Evolutionary conservation across 1,140 invertebrate genomes (phyloP).

Genomic region (Leptinotarsa lineolata): DNA sequence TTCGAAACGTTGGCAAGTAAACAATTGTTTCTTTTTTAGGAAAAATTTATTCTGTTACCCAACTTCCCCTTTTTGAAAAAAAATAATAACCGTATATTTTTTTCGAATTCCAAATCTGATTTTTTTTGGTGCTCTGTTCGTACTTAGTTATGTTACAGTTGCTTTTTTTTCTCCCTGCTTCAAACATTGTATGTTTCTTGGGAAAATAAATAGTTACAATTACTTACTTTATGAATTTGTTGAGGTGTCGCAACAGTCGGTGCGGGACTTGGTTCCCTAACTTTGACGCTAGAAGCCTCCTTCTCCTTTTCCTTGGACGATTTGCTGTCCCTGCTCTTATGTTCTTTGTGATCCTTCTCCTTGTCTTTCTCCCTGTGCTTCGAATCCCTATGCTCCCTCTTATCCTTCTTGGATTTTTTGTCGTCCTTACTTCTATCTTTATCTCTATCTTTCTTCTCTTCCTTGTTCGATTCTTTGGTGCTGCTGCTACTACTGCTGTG

Average conservation of each 20-base stretch:
- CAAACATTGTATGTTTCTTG: too few relatives aligned
- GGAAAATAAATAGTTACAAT: too few relatives aligned
- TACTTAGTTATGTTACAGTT: too few relatives aligned
- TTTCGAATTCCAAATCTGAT: too few relatives aligned
- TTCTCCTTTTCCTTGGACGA: slow-evolving; percentile 41
- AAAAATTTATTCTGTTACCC: too few relatives aligned
- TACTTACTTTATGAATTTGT: slow-evolving; percentile 3
- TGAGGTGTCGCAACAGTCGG: neutral
- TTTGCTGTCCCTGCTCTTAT: slow-evolving; percentile 48
- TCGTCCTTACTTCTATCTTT: slow-evolving; percentile 47
- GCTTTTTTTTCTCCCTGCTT: too few relatives aligned
- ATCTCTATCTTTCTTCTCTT: slow-evolving; percentile 60
- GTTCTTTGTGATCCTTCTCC: slow-evolving; percentile 46
- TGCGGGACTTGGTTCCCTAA: slow-evolving; percentile 9
- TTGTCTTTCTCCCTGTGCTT: slow-evolving; percentile 50
- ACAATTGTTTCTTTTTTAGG: too few relatives aligned
- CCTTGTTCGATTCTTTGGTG: slow-evolving; percentile 52
- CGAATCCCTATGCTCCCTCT: slow-evolving; percentile 52
- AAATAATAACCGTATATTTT: too few relatives aligned
- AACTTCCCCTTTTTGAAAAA: too few relatives aligned
- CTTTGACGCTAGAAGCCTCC: slow-evolving; percentile 22
- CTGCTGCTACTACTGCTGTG: slow-evolving; percentile 48
- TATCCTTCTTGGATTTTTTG: slow-evolving; percentile 56
- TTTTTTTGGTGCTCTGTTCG: too few relatives aligned
- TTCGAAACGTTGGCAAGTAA: too few relatives aligned